Conservation (phyloP, 2,797 vertebrate genomes). For the Brachyalestes nurse region DNA sequence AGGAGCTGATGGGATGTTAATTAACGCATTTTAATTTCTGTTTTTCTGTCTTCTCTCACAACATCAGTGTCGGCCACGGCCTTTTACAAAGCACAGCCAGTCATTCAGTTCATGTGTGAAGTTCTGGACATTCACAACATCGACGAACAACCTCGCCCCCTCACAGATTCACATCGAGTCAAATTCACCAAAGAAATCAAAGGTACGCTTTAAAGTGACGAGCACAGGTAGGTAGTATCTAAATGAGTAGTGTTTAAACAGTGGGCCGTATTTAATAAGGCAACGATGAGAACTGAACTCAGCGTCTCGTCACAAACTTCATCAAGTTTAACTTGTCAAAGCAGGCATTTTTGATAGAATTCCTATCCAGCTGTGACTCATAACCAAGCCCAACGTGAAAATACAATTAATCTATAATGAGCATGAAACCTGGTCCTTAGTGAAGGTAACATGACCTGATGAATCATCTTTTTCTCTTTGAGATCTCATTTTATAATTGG, state of each 20-base stretch:
- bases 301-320: neutral
- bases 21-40: neutral
- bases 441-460: neutral
- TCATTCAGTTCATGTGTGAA: conserved; percentile 99
- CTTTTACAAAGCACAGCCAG: conserved; percentile 99
- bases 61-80: conserved; percentile 94
- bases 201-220: conserved; percentile 77
- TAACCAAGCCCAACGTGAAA: neutral
- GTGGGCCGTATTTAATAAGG: too few relatives aligned
- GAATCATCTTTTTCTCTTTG: neutral
- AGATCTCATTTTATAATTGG: neutral
- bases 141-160: conserved; percentile 96
- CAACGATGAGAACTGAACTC: neutral
- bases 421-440: neutral
- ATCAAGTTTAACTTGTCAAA: conserved; percentile 8
- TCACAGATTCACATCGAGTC: conserved; percentile 98
- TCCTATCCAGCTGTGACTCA: conserved; percentile 27
- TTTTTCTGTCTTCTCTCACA: neutral
- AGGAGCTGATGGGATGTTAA: neutral
- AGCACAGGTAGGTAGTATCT: neutral
- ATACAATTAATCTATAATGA: conserved; percentile 17
- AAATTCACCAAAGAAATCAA: conserved; percentile 99
- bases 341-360: conserved; percentile 5
- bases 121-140: conserved; percentile 99
- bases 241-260: neutral